A percentile compares a stretch with the other conserved stretches of the same genome.
Conservation (phyloP, 2,888 invertebrate species). For the Campoplex nolae region DNA sequence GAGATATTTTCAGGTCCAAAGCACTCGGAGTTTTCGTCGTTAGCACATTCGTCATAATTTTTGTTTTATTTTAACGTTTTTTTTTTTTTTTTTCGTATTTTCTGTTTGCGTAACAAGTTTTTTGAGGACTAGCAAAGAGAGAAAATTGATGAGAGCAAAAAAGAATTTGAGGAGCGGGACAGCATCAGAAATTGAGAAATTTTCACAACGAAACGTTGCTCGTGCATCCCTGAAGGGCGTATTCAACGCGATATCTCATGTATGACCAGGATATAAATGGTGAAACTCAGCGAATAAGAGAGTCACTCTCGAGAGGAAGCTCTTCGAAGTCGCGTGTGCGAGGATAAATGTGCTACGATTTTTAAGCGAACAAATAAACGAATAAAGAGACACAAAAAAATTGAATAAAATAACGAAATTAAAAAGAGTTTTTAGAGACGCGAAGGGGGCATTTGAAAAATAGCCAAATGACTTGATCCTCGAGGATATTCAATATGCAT, state of each 20-base stretch:
- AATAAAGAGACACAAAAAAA: not conserved
- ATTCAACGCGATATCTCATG: conserved; percentile 69
- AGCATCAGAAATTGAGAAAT: conserved; percentile 36
- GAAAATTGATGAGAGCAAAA: conserved; percentile 1
- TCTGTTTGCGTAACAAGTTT: not conserved
- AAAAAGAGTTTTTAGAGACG: not conserved
- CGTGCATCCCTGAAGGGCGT: conserved; percentile 52
- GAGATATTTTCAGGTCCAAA: too few species aligned
- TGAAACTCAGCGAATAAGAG: conserved; percentile 78
- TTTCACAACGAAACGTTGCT: not conserved
- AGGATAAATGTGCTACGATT: conserved; percentile 15
- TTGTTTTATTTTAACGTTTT: too few species aligned
- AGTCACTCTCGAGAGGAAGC: conserved; percentile 73
- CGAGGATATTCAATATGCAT: conserved; percentile 43
- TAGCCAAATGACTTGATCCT: conserved; percentile 69
- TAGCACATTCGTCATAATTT: too few species aligned
- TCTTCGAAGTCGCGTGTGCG: conserved; percentile 45
- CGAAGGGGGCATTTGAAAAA: not conserved
- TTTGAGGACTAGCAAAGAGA: not conserved
- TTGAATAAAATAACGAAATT: not conserved
- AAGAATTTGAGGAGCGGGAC: not conserved
- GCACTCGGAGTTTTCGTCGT: too few species aligned
- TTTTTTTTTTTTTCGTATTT: too few species aligned
- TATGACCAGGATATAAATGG: conserved; percentile 79
- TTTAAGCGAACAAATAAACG: not conserved